phyloP scores from a whole-genome alignment of 2,888 invertebrate genomes.

The Tetropium fuscum region DNA sequence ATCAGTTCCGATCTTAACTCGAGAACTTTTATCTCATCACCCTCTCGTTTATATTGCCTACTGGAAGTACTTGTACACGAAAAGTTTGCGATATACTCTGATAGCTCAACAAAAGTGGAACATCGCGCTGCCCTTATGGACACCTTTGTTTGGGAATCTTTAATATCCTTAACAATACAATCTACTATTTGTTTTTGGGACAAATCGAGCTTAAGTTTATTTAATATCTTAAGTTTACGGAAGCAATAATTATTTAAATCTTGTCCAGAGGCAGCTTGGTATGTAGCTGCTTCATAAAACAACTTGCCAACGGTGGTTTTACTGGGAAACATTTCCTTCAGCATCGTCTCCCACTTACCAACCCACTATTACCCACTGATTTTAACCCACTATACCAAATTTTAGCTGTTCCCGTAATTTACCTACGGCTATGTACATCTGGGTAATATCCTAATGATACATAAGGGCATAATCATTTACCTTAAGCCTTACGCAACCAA shows the following conservation, averaged over 20 bases:
- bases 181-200: slow-evolving; percentile 11
- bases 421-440: slow-evolving; percentile 12
- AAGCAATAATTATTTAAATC: slow-evolving; percentile 20
- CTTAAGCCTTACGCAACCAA: slow-evolving; percentile 1
- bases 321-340: slow-evolving; percentile 17
- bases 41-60: not conserved
- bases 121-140: slow-evolving; percentile 4
- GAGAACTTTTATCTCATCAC: not conserved
- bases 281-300: slow-evolving; percentile 14
- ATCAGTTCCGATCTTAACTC: not conserved
- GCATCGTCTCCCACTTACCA: slow-evolving; percentile 9
- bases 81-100: slow-evolving; percentile 13
- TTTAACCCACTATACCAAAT: slow-evolving; percentile 19
- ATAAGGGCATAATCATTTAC: slow-evolving; percentile 12
- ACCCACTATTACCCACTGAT: slow-evolving; percentile 8
- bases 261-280: slow-evolving; percentile 1
- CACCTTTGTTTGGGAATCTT: slow-evolving; percentile 1
- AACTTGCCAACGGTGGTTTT: slow-evolving; percentile 9
- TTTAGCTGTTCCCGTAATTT: slow-evolving; percentile 11
- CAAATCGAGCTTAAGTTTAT: slow-evolving; percentile 2
- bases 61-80: not conserved
- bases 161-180: slow-evolving; percentile 13
- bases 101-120: slow-evolving; percentile 12
- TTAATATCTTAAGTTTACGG: slow-evolving; percentile 7
- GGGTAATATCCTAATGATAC: slow-evolving; percentile 18